Conservation (phyloP, 2,797 vertebrate genomes). For the Zonotrichia albicollis region DNA sequence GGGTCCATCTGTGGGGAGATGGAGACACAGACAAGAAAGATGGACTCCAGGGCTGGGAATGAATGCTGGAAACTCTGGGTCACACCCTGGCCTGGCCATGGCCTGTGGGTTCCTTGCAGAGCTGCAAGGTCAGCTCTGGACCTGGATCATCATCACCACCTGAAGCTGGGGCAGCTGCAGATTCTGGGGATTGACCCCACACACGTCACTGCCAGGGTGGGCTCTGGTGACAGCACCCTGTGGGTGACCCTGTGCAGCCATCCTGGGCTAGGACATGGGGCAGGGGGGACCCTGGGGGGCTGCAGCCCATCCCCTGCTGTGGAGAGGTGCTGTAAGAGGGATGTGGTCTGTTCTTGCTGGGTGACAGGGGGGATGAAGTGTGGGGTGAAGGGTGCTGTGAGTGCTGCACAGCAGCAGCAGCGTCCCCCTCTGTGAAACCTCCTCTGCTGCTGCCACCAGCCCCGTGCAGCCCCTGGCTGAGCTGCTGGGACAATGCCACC, state of each 20-base stretch:
- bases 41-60: not conserved
- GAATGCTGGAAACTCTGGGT: rapidly evolving
- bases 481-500: not conserved
- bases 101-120: rapidly evolving
- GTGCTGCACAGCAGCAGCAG: not conserved
- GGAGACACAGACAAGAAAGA: not conserved
- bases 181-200: rapidly evolving
- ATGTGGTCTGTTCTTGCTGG: rapidly evolving
- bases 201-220: rapidly evolving
- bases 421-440: too few species aligned
- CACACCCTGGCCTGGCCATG: rapidly evolving
- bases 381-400: not conserved
- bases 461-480: rapidly evolving
- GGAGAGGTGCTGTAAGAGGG: too few species aligned
- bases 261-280: rapidly evolving
- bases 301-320: not conserved
- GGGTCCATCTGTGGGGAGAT: not conserved
- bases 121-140: rapidly evolving
- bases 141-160: rapidly evolving
- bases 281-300: rapidly evolving
- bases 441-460: not conserved
- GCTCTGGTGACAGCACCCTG: not conserved
- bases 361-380: rapidly evolving
- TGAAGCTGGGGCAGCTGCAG: not conserved
- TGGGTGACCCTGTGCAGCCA: rapidly evolving